These are phyloP conservation scores for Pitangus sulphuratus DNA, from an alignment of 2,797 vertebrate genomes.

Conservation along the genomic window DNA sequence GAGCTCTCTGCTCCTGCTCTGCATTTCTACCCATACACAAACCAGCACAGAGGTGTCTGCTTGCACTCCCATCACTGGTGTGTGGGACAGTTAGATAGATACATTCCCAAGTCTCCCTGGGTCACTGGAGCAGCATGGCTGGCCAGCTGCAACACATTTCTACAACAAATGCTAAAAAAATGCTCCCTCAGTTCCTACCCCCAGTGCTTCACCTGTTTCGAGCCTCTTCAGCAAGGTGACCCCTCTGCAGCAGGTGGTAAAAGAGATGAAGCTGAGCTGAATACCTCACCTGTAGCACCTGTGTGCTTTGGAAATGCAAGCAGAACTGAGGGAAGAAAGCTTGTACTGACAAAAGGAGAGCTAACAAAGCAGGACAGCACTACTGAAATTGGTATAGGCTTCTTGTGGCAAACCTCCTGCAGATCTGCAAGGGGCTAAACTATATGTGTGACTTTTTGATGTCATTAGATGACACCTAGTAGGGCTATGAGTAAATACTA, in stretches of 20 bases:
- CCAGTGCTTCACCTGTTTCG: background rate
- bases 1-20: background rate
- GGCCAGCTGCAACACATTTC: background rate
- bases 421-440: background rate
- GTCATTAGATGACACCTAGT: background rate
- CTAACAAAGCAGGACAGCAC: background rate
- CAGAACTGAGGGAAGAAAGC: background rate
- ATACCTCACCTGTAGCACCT: background rate
- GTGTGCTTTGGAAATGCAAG: background rate
- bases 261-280: background rate
- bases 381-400: background rate
- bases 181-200: background rate
- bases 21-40: background rate
- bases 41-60: background rate
- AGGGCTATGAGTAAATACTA: background rate
- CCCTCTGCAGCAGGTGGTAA: background rate
- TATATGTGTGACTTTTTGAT: fast-evolving
- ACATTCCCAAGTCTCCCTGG: background rate
- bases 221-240: background rate
- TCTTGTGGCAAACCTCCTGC: background rate
- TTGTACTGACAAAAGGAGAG: background rate
- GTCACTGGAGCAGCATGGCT: background rate
- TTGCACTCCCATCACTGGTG: fast-evolving
- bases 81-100: background rate
- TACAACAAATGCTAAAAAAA: background rate